Evolutionary conservation across 2,888 invertebrate genomes (phyloP).

Genomic region (Acanthosepion pharaonis): DNA sequence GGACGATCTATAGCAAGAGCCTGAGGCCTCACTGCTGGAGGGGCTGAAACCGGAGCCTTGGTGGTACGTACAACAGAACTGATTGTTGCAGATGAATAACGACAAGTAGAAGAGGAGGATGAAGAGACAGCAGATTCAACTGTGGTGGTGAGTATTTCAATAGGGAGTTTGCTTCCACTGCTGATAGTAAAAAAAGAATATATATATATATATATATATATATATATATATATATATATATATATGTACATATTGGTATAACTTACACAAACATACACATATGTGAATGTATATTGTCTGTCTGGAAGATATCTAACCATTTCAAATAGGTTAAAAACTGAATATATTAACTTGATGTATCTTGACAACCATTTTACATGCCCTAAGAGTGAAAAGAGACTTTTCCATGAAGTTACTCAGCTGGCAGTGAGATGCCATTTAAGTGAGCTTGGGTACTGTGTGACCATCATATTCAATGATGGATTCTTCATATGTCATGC

Average conservation of each 20-base stretch:
- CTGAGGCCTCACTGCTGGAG: neutral
- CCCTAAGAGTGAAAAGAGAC: too few relatives aligned
- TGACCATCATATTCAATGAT: too few relatives aligned
- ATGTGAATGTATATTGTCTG: too few relatives aligned
- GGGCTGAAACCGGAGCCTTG: neutral
- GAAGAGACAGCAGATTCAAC: neutral
- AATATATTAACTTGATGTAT: too few relatives aligned
- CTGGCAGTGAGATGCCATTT: too few relatives aligned
- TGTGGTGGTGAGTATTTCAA: neutral
- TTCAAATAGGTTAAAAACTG: too few relatives aligned
- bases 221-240: neutral
- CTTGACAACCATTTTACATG: too few relatives aligned
- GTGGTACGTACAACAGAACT: neutral
- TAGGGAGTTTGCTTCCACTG: neutral
- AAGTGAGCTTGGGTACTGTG: too few relatives aligned
- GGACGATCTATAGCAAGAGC: neutral
- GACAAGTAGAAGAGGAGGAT: neutral
- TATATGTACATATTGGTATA: neutral
- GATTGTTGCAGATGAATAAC: neutral
- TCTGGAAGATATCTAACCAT: too few relatives aligned
- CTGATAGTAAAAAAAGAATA: neutral
- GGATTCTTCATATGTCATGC: too few relatives aligned
- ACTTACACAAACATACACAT: too few relatives aligned
- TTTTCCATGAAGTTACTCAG: too few relatives aligned
- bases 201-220: neutral